Conservation (phyloP, 2,797 vertebrate species). For the Semaprochilodus insignis region DNA sequence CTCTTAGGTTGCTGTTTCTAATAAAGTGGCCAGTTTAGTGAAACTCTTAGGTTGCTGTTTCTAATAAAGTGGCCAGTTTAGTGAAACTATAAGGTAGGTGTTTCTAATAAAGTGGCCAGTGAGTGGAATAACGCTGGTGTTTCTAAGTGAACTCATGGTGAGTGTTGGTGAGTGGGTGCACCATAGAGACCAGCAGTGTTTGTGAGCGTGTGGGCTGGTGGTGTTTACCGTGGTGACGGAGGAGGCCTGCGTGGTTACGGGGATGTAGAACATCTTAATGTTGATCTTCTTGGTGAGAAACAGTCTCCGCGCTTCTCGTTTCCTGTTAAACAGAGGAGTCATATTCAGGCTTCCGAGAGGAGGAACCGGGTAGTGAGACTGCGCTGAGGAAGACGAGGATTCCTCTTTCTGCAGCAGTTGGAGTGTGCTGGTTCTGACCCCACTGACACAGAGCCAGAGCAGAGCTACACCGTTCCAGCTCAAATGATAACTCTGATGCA, state of each 20-base stretch:
- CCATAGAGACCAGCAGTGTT: too few relatives aligned
- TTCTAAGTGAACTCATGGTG: not conserved
- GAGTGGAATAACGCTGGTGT: too few relatives aligned
- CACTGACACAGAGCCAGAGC: not conserved
- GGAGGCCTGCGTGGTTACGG: constrained; percentile 69
- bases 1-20: too few relatives aligned
- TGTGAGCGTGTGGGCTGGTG: constrained; percentile 33
- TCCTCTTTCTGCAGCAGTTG: too few relatives aligned
- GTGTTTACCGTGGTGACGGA: constrained; percentile 68
- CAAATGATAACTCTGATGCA: too few relatives aligned
- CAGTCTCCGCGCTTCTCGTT: constrained; percentile 86
- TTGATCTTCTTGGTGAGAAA: constrained; percentile 88
- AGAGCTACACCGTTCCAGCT: not conserved
- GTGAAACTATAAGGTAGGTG: too few relatives aligned
- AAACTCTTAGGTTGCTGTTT: too few relatives aligned
- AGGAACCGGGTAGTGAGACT: not conserved
- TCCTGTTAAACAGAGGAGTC: constrained; percentile 75
- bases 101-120: too few relatives aligned
- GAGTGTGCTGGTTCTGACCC: not conserved
- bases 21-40: too few relatives aligned
- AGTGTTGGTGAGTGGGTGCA: not conserved
- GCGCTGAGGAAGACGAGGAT: not conserved
- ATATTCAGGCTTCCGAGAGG: not conserved
- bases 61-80: too few relatives aligned
- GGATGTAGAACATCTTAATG: constrained; percentile 94